These are phyloP conservation scores for Hydrocynus forskahlii DNA, from an alignment of 2,797 vertebrate species.

Conservation along the genomic window DNA sequence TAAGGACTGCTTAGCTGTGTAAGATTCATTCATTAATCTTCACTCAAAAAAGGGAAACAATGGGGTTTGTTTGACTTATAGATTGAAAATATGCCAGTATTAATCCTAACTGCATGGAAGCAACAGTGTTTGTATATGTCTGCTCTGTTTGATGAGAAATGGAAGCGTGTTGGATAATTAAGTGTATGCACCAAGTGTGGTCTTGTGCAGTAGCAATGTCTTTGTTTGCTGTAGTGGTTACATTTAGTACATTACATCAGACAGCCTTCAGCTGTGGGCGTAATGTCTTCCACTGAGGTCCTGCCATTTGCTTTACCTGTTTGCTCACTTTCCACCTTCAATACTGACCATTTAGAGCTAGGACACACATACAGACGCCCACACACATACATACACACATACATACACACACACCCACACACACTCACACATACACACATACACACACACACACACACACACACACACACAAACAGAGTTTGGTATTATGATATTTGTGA, in stretches of 20 bases:
- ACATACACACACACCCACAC: no score
- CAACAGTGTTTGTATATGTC: not conserved
- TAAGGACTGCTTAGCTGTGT: not conserved
- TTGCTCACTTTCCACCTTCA: slow-evolving; percentile 14
- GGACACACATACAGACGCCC: not conserved
- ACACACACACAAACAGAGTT: no score
- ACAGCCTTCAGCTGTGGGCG: slow-evolving; percentile 17
- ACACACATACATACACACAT: no score
- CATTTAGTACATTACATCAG: slow-evolving; percentile 34
- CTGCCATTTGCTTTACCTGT: slow-evolving; percentile 19
- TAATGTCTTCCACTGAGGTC: slow-evolving; percentile 24
- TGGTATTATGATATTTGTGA: no score
- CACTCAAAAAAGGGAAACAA: not conserved
- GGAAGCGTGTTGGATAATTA: not conserved
- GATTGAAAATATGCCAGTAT: not conserved
- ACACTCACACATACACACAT: no score
- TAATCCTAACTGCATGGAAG: not conserved
- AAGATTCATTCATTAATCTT: slow-evolving; percentile 12
- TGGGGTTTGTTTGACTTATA: not conserved
- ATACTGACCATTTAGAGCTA: not conserved
- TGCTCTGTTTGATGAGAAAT: not conserved
- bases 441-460: no score
- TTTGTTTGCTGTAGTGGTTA: slow-evolving; percentile 25
- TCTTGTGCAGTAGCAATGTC: not conserved
- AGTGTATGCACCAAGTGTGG: not conserved